Base-by-base conservation (phyloP, 37 sponge, comb jelly and placozoan genomes). In the Oopsacas minuta region DNA sequence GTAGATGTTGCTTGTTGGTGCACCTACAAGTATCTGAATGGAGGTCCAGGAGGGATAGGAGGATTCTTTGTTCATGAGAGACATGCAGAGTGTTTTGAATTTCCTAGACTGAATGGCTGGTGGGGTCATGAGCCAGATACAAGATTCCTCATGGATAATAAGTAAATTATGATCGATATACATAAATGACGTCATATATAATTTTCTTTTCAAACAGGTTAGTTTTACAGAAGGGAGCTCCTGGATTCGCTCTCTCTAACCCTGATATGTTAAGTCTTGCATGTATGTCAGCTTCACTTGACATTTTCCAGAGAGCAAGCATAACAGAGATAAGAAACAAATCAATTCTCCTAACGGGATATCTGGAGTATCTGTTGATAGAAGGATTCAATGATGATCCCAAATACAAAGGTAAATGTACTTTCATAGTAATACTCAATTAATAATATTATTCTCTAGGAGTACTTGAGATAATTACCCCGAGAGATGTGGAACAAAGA, bases 1-100 rank as follows among this genome's bases (percentile, higher is more conserved):
- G 97, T 96, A 23, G 97, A 96, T 81, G 86, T 92, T 82, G 97
- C 97, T 7, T 52, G 86, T 37, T 96, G 97, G 97, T 96, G 97
- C 35, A 84, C 90, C 34, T 96, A 96, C 86, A 96, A 96, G 88
- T 96, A 96, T 83, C 83, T 96, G 34, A 89, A 88, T 52, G 52
- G 88, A 36, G 95, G 97, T 7, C 91, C 93, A 37, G 97, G 95
- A 0, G 82, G 86, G n/a, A 82, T 92, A 3, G 94, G 86, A 39
- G 97, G 94, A 0, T 89, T 91, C 83, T 96, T 92, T 86, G 90
- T 96, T 5, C 97, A 96, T 85, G 90, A 94, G 85, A 92, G 84
- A 35, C 90, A 94, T 87, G 94, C 90, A 0, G 51, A 85, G 36
- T 38, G 89, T 38, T 87, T 85, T 82, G 84, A 88, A n/a, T 38